Evolutionary conservation across 2,888 invertebrate genomes (phyloP).

Genomic region (Sminthurides aquaticus): DNA sequence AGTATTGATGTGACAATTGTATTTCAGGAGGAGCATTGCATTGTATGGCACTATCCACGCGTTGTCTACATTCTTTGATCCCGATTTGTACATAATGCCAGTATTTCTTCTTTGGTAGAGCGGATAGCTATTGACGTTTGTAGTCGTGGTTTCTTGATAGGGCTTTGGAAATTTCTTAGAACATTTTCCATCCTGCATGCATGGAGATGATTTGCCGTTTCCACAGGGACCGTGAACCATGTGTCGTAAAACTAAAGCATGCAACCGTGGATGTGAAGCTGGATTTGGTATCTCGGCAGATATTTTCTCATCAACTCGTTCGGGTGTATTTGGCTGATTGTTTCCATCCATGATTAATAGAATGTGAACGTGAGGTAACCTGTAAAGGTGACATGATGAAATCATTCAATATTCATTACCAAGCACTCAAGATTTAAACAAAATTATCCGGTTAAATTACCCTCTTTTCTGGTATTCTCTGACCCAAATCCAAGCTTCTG

Average conservation of each 20-base stretch:
- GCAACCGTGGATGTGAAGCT: conserved; percentile 25
- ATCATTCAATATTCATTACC: too few species aligned
- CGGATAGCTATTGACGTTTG: conserved; percentile 46
- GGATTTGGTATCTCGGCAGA: conserved; percentile 42
- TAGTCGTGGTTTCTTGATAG: conserved; percentile 39
- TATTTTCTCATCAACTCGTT: conserved; percentile 34
- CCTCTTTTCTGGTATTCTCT: too few species aligned
- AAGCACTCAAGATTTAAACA: too few species aligned
- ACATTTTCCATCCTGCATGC: conserved; percentile 37
- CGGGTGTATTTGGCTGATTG: conserved; percentile 20
- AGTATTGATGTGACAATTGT: conserved; percentile 47
- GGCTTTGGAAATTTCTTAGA: conserved; percentile 46
- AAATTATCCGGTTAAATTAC: too few species aligned
- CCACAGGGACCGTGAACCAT: conserved; percentile 44
- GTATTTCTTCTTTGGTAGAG: conserved; percentile 43
- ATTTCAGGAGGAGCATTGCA: conserved; percentile 44
- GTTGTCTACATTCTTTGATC: background rate
- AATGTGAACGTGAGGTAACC: conserved; percentile 37
- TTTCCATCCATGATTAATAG: conserved; percentile 26
- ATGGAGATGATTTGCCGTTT: conserved; percentile 18
- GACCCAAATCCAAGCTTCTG: too few species aligned
- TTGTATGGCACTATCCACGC: conserved; percentile 47
- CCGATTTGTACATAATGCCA: too few species aligned
- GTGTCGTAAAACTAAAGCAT: conserved; percentile 23
- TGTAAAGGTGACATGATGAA: too few species aligned